phyloP scores from a whole-genome alignment of 2,888 invertebrate genomes.

The Nudaria mundana region DNA sequence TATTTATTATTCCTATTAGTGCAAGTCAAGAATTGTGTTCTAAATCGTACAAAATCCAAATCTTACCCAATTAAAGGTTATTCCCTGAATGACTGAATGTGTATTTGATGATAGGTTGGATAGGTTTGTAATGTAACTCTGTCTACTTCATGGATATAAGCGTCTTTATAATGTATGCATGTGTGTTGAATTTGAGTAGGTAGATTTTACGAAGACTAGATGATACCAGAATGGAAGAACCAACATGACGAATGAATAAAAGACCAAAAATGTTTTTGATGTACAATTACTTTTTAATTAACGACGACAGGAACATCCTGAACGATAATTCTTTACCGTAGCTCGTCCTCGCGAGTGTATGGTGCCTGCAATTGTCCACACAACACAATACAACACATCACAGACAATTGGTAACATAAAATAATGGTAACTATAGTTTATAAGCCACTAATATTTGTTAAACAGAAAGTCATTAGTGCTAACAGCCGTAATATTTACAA shows the following conservation, averaged over 20 bases:
- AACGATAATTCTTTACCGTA: background rate
- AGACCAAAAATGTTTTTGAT: background rate
- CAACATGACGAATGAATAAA: background rate
- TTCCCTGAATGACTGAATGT: no score
- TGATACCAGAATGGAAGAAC: no score
- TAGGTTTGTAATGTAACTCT: no score
- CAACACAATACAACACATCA: conserved; percentile 7
- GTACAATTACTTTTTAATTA: conserved; percentile 4
- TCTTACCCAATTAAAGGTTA: no score
- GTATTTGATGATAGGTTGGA: no score
- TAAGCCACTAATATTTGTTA: conserved; percentile 21
- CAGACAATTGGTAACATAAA: background rate
- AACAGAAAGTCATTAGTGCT: conserved; percentile 17
- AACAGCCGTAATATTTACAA: conserved; percentile 29
- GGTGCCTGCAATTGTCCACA: conserved; percentile 23
- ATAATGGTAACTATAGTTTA: conserved; percentile 10
- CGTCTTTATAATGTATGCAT: no score
- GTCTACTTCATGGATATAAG: no score
- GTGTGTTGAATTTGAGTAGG: no score
- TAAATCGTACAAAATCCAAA: no score
- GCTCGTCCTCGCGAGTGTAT: background rate
- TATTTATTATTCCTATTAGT: no score
- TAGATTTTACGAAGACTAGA: no score
- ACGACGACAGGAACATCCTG: conserved; percentile 7
- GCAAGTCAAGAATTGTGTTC: no score